Evolutionary conservation across 1,140 invertebrate species (phyloP), one percentile per base, ranked within the genome.

Genomic region (Rhizoglyphus robini): DNA sequence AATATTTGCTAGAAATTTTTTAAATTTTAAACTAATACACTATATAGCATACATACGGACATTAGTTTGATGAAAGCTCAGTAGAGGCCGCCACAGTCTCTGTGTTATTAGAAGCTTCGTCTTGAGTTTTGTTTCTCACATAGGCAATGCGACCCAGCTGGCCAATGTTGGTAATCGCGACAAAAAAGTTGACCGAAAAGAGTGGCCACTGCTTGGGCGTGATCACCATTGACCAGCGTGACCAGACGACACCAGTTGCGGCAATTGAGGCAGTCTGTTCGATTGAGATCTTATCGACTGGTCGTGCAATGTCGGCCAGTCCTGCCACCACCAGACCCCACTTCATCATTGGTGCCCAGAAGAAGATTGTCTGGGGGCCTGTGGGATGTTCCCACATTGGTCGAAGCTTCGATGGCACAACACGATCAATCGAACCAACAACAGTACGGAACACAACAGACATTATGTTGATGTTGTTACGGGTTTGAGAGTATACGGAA

Each of bases 341-440:
- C 87, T 96, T 96, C 71, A 92, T 88, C 48, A 83, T 80, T 63
- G 92, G 92, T 34, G 91, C 88, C 92, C 92, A 96, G 77, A 95
- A 96, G 78, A 94, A 94, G 68, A 96, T 84, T 11, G 91, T 95
- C 81, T 95, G 91, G 29, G 91, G 91, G 76, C 90, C 90, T 90
- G 90, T 90, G 74, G 87, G 83, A 79, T 93, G 90, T 75, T 90
- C 83, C 90, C 90, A 94, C 68, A 93, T 75, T 27, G 90, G 89
- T 72, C 85, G 83, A 34, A 92, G 73, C 83, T 18, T 84, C 32
- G 77, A 73, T 2, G 89, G 89, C 46, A 93, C 88, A 69, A 82
- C 80, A 77, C 82, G 85, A 71, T 90, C 87, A 4, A 83, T 81
- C 29, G 74, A 75, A 32, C 77, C 76, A 74, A 90, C 82, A 3